A percentile compares a stretch with the other conserved stretches of the same genome.
These are phyloP conservation scores for Atta colombica DNA, from an alignment of 1,140 invertebrate genomes.

Conservation along the genomic window DNA sequence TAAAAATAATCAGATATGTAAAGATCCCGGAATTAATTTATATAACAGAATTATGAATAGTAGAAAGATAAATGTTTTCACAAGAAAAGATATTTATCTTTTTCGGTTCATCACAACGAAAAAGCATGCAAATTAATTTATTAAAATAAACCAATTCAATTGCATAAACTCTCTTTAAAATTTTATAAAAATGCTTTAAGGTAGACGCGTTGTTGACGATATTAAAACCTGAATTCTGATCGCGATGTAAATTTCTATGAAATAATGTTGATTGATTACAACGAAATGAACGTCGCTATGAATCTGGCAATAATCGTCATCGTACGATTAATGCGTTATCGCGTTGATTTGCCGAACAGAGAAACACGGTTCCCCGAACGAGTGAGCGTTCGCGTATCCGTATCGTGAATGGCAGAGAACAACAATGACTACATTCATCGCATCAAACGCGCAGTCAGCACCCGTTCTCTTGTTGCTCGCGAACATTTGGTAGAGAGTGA, in stretches of 20 bases:
- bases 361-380: slow-evolving; percentile 40
- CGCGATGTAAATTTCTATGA: neutral
- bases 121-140: neutral
- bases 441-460: slow-evolving; percentile 63
- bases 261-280: neutral
- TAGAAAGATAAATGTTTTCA: neutral
- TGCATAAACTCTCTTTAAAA: too few species aligned
- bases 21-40: neutral
- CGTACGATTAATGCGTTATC: slow-evolving; percentile 39
- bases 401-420: slow-evolving; percentile 57
- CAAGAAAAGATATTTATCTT: neutral
- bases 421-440: slow-evolving; percentile 74
- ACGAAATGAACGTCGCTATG: neutral
- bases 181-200: neutral
- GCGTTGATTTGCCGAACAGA: slow-evolving; percentile 45
- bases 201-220: neutral
- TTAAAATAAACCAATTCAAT: neutral
- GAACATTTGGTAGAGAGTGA: slow-evolving; percentile 65
- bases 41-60: neutral
- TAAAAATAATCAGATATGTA: neutral
- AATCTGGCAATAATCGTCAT: slow-evolving; percentile 27
- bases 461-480: slow-evolving; percentile 21
- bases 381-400: slow-evolving; percentile 21
- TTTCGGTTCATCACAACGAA: neutral
- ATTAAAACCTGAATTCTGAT: neutral